Base-by-base conservation (phyloP, 2,888 invertebrate species). In the Ophion ventricosus region DNA sequence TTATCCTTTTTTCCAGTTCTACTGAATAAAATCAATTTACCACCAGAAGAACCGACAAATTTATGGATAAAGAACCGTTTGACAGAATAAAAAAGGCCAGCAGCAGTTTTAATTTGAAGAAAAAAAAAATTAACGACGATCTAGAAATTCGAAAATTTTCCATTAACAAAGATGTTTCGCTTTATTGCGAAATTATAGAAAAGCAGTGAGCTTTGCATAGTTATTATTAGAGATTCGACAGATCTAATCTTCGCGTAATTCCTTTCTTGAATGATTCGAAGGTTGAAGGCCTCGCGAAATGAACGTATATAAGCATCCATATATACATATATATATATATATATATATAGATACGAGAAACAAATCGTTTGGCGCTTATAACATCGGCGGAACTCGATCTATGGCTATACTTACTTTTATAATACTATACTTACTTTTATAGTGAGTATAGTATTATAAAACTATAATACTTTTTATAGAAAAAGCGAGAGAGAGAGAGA, bases 221-320 rank as follows among this genome's bases (percentile, higher is more conserved):
- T 56, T 64, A 61, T 74, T 23, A 67, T 66, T 64, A 61, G 59
- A 59, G n/a, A 59, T 64, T 75, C 35, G 74, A 79, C 70, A 75
- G 66, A 82, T 79, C 59, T 63, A 64, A 64, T 78, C 59, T 11
- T 59, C 11, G 69, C 56, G 78, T 78, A 75, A 84, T 81, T 66
- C 40, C 54, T 59, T 29, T 70, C 40, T 49, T 17, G 78, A 79
- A 75, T 72, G 66, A 35, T 14, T 74, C 25, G 49, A 80, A 81
- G 59, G 78, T 70, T 78, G 81, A 78, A 79, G 81, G 70, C 59
- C 67, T 81, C 64, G 49, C 26, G 20, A 54, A 56, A 78, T 76
- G 35, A 57, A 43, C 25, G 14, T n/a, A 35, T 40, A n/a, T 57
- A 35, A 35, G 35, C 5, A 35, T 3, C 5, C 1, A 29, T 1